These are phyloP conservation scores for Masticophis lateralis DNA, from an alignment of 2,797 vertebrate species.

Conservation along the genomic window DNA sequence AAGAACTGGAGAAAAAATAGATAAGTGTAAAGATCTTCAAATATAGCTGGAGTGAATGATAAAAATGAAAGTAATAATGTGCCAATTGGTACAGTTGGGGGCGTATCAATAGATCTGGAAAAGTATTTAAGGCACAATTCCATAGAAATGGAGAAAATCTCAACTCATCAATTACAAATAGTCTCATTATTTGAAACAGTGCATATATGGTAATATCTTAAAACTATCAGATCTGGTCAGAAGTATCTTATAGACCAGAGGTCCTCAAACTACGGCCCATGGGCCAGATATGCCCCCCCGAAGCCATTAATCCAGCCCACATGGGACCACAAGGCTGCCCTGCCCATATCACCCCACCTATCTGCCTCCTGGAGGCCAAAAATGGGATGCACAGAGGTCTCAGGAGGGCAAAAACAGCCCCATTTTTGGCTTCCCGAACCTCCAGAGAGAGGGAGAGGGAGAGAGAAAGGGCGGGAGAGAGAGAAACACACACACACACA, in stretches of 20 bases:
- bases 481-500: too few relatives aligned
- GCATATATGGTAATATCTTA: not conserved
- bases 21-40: not conserved
- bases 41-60: not conserved
- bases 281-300: too few relatives aligned
- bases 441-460: too few relatives aligned
- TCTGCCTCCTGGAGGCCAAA: too few relatives aligned
- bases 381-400: too few relatives aligned
- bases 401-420: too few relatives aligned
- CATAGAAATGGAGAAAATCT: not conserved
- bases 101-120: not conserved
- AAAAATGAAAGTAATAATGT: not conserved
- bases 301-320: too few relatives aligned
- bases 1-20: not conserved
- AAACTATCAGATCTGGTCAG: not conserved
- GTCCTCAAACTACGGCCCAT: too few relatives aligned
- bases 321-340: too few relatives aligned
- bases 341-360: too few relatives aligned
- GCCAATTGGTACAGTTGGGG: not conserved
- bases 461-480: too few relatives aligned
- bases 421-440: too few relatives aligned
- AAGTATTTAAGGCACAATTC: not conserved
- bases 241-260: not conserved
- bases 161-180: not conserved
- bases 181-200: not conserved